phyloP scores from a whole-genome alignment of 2,797 vertebrate species.

The Halcyon leucocephala region DNA sequence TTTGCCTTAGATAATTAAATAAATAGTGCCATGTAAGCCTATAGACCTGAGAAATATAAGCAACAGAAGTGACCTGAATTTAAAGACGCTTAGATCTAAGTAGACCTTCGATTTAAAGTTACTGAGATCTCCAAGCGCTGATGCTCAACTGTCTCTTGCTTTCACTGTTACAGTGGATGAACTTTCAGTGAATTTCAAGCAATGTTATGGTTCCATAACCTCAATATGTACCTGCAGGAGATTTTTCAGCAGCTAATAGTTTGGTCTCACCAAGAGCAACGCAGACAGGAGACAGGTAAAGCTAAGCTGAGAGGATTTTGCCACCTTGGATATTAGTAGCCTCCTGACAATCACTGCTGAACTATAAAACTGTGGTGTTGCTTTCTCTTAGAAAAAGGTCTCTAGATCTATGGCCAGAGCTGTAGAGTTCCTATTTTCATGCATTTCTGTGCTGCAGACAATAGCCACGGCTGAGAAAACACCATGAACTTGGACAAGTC shows the following conservation, averaged over 20 bases:
- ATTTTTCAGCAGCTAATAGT: neutral
- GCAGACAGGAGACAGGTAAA: neutral
- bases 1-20: neutral
- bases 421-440: neutral
- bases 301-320: neutral
- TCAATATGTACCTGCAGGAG: neutral
- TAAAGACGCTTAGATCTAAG: neutral
- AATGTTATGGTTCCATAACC: neutral
- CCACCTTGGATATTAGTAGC: neutral
- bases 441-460: neutral
- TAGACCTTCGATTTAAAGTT: no score
- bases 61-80: neutral
- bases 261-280: neutral
- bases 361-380: neutral
- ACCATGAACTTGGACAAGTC: neutral
- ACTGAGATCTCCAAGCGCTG: neutral
- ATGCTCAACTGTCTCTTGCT: neutral
- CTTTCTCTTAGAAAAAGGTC: neutral
- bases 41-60: neutral
- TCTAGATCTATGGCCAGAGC: neutral
- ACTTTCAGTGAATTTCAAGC: neutral
- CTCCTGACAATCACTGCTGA: neutral
- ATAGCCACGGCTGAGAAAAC: neutral
- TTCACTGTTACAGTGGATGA: neutral
- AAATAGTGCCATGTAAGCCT: neutral